Conservation (phyloP, 2,888 invertebrate genomes). For the Galeopsomyia nigrocyanea region DNA sequence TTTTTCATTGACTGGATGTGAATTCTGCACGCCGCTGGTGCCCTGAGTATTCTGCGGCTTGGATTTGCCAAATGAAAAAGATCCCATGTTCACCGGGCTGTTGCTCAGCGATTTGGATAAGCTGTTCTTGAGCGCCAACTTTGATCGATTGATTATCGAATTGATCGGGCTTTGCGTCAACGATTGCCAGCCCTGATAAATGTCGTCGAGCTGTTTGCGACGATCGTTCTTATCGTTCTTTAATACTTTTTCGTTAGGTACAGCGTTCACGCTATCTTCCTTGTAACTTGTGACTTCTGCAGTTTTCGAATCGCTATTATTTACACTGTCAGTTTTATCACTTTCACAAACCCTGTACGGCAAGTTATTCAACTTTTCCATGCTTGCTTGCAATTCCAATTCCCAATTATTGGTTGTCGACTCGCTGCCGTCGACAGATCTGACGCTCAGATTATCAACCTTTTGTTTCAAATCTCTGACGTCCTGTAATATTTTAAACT, state of each 20-base stretch:
- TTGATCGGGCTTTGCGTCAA: slow-evolving; percentile 59
- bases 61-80: slow-evolving; percentile 52
- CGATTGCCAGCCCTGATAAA: slow-evolving; percentile 56
- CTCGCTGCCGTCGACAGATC: slow-evolving; percentile 82
- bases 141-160: slow-evolving; percentile 58
- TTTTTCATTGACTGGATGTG: slow-evolving; percentile 8
- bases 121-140: slow-evolving; percentile 56
- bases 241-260: slow-evolving; percentile 35
- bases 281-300: slow-evolving; percentile 22
- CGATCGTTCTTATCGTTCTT: slow-evolving; percentile 49
- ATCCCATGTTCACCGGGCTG: slow-evolving; percentile 59
- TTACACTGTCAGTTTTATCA: slow-evolving; percentile 38
- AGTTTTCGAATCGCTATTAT: slow-evolving; percentile 40
- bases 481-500: slow-evolving; percentile 59
- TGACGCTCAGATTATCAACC: slow-evolving; percentile 79
- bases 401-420: slow-evolving; percentile 81
- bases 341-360: slow-evolving; percentile 48
- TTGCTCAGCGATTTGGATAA: slow-evolving; percentile 60
- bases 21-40: neutral
- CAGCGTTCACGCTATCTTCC: slow-evolving; percentile 33
- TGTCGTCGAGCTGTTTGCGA: slow-evolving; percentile 48
- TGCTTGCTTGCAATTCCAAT: slow-evolving; percentile 80
- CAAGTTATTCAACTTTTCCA: slow-evolving; percentile 81
- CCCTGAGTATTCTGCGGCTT: slow-evolving; percentile 33
- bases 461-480: slow-evolving; percentile 77